Conservation (phyloP, 2,797 vertebrate species). For the Esox masquinongy region DNA sequence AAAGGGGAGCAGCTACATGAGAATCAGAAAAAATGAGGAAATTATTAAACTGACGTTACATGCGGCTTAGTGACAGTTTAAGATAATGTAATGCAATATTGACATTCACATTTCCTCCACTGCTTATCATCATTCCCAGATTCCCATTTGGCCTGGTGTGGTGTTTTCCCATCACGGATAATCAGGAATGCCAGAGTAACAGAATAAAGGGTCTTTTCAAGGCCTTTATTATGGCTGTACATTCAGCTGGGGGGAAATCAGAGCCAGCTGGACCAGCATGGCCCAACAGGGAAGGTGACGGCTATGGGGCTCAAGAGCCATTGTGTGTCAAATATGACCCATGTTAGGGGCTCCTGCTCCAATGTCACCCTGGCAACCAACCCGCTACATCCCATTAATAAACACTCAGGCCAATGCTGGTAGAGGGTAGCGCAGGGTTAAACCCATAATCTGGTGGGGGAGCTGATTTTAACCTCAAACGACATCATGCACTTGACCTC, state of each 20-base stretch:
- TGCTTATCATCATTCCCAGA: neutral
- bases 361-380: conserved; percentile 4
- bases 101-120: too few species aligned
- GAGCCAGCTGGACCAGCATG: conserved; percentile 31
- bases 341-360: neutral
- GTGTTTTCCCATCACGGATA: conserved; percentile 33
- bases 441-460: neutral
- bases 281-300: neutral
- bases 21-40: too few species aligned
- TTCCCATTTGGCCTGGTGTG: conserved; percentile 23
- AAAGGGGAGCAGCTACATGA: too few species aligned
- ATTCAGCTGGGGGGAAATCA: conserved; percentile 36
- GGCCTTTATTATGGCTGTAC: conserved; percentile 21
- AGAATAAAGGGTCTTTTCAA: conserved; percentile 32
- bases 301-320: conserved; percentile 1
- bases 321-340: conserved; percentile 7
- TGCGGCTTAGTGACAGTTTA: too few species aligned
- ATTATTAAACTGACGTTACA: too few species aligned
- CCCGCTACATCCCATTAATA: conserved; percentile 22
- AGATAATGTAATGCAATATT: too few species aligned
- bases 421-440: neutral
- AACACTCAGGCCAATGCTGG: neutral
- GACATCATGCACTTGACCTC: neutral
- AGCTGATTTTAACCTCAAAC: neutral
- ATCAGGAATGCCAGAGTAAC: conserved; percentile 47